Evolutionary conservation across 2,888 invertebrate species (phyloP).

Genomic region (Scaptomyza reducta): DNA sequence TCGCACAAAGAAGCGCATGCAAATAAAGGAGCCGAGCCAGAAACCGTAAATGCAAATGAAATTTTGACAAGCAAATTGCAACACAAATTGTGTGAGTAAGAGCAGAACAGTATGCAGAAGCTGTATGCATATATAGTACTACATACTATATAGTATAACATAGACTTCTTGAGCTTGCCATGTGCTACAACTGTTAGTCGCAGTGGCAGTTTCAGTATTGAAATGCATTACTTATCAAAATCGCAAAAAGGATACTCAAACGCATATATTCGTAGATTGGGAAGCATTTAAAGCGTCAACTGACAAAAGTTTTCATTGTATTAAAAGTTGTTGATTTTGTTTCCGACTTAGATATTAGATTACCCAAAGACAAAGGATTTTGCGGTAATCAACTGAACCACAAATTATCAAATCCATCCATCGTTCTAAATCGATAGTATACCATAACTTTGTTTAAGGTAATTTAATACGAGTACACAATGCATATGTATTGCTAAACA

Average conservation of each 20-base stretch:
- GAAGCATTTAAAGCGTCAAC: neutral
- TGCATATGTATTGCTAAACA: neutral
- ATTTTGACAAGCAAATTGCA: slow-evolving; percentile 46
- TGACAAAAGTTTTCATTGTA: neutral
- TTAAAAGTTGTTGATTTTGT: too few species aligned
- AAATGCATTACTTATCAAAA: slow-evolving; percentile 35
- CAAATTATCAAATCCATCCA: neutral
- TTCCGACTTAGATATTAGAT: neutral
- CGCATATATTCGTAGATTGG: slow-evolving; percentile 5
- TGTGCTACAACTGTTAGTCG: slow-evolving; percentile 5
- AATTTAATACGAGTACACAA: too few species aligned
- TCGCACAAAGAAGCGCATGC: slow-evolving; percentile 41
- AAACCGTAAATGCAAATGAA: slow-evolving; percentile 42
- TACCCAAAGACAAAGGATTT: neutral
- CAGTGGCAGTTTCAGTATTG: slow-evolving; percentile 5
- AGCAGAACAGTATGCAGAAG: neutral
- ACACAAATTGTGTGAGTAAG: slow-evolving; percentile 28
- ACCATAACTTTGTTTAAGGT: neutral
- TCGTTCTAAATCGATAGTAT: neutral
- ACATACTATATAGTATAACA: slow-evolving; percentile 1
- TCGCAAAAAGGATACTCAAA: slow-evolving; percentile 22
- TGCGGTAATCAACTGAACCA: neutral
- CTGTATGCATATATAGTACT: neutral
- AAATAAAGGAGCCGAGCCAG: slow-evolving; percentile 45
- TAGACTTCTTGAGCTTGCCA: slow-evolving; percentile 15